Conservation (phyloP, 2,113 vertebrate species). For the Syngnathoides biaculeatus region DNA sequence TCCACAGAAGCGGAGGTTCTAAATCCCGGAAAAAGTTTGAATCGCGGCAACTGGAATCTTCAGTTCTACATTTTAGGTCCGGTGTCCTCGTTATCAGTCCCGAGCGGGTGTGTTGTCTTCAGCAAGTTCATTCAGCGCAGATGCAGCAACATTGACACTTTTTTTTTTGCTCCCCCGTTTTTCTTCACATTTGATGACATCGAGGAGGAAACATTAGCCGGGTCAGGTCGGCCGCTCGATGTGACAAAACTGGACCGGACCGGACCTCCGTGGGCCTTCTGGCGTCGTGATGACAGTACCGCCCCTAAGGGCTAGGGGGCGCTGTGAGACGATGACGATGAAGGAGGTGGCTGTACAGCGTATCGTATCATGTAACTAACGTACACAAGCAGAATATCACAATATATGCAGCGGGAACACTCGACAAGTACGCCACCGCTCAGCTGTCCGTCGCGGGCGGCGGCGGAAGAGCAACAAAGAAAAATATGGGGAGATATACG, state of each 20-base stretch:
- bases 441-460: slow-evolving; percentile 48
- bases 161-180: not conserved
- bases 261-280: not conserved
- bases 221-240: not conserved
- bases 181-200: not conserved
- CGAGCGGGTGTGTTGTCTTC: no score
- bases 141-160: not conserved
- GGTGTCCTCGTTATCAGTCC: no score
- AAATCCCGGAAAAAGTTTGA: not conserved
- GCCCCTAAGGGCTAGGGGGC: not conserved
- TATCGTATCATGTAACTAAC: slow-evolving; percentile 58
- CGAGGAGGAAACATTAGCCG: not conserved
- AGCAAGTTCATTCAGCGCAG: not conserved
- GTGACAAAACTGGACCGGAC: not conserved
- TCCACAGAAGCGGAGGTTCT: not conserved
- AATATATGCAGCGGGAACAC: slow-evolving; percentile 70
- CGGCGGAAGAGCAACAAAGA: slow-evolving; percentile 38
- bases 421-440: slow-evolving; percentile 60
- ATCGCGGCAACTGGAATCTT: not conserved
- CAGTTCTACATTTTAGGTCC: no score
- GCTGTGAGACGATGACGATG: not conserved
- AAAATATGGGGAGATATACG: slow-evolving; percentile 42
- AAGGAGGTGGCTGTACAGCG: slow-evolving; percentile 61
- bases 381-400: slow-evolving; percentile 70
- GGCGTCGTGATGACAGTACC: not conserved